These are phyloP conservation scores for Pollenia amentaria DNA, from an alignment of 2,888 invertebrate species.

Conservation along the genomic window DNA sequence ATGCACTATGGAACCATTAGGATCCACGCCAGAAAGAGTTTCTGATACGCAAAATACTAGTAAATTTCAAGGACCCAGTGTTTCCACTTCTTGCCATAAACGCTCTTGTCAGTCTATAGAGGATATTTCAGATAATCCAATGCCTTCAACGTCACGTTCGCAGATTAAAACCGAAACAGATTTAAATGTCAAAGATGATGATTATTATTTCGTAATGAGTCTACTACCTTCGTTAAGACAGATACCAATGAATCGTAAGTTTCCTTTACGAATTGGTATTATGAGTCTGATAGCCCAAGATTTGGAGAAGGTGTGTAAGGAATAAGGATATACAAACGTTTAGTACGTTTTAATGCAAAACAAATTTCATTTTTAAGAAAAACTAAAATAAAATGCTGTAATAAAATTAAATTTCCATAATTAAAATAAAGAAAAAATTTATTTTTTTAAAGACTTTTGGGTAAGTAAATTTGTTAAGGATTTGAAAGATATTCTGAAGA, in stretches of 20 bases:
- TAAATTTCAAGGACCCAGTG: conserved; percentile 60
- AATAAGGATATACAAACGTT: not conserved
- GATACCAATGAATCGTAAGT: conserved; percentile 73
- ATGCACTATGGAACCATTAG: not conserved
- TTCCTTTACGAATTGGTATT: conserved; percentile 74
- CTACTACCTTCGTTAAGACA: conserved; percentile 76
- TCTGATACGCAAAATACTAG: not conserved
- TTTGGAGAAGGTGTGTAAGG: conserved; percentile 65
- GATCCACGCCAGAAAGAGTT: not conserved
- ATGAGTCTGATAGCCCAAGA: conserved; percentile 74
- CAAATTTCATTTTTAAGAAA: not conserved
- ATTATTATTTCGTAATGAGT: conserved; percentile 78
- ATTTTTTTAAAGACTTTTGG: too few relatives aligned
- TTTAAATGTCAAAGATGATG: conserved; percentile 75
- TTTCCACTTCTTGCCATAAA: conserved; percentile 62
- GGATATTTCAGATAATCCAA: conserved; percentile 8
- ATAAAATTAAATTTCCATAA: not conserved
- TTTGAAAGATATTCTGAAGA: too few relatives aligned
- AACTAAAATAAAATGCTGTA: not conserved
- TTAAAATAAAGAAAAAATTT: too few relatives aligned
- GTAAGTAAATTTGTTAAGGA: too few relatives aligned
- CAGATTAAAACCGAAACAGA: conserved; percentile 51
- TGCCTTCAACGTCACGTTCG: not conserved
- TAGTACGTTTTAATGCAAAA: not conserved
- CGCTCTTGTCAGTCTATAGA: conserved; percentile 18